A percentile compares a stretch with the other conserved stretches of the same genome.
Evolutionary conservation across 2,888 invertebrate species (phyloP).

Genomic region (Hydroisotoma schaefferi): DNA sequence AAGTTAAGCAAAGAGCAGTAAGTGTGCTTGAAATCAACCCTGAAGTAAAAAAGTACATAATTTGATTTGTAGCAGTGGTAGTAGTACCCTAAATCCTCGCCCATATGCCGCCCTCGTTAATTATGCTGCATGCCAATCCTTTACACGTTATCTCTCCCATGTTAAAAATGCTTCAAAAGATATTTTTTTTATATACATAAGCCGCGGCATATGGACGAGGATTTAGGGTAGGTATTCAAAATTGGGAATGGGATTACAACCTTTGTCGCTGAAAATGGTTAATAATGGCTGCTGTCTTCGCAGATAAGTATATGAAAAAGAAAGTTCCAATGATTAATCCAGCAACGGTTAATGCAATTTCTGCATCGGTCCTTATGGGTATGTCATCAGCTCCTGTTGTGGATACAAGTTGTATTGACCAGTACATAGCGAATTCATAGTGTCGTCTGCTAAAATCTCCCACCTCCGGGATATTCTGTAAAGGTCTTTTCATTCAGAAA

Average conservation of each 20-base stretch:
- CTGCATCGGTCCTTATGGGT: slow-evolving; percentile 8
- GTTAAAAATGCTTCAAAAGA: too few species aligned
- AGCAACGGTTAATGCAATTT: slow-evolving; percentile 20
- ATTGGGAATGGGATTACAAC: slow-evolving; percentile 9
- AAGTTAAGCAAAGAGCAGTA: slow-evolving; percentile 37
- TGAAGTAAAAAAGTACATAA: slow-evolving; percentile 8
- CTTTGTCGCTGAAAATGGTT: slow-evolving; percentile 39
- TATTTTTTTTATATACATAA: too few species aligned
- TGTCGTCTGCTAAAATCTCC: neutral
- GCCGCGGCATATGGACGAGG: too few species aligned
- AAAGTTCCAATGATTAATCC: slow-evolving; percentile 33
- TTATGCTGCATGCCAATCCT: too few species aligned
- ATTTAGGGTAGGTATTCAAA: neutral
- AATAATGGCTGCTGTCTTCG: slow-evolving; percentile 38
- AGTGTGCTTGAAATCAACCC: slow-evolving; percentile 39
- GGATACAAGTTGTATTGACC: slow-evolving; percentile 35
- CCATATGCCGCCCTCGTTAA: too few species aligned
- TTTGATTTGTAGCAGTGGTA: neutral
- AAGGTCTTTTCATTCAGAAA: slow-evolving; percentile 11
- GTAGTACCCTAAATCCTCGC: too few species aligned
- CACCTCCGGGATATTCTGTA: neutral
- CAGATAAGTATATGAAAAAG: slow-evolving; percentile 27
- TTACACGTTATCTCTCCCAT: too few species aligned
- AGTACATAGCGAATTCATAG: slow-evolving; percentile 37
- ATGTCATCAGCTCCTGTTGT: slow-evolving; percentile 41